phyloP scores from a whole-genome alignment of 2,888 invertebrate genomes.

The Masnerella sp. region DNA sequence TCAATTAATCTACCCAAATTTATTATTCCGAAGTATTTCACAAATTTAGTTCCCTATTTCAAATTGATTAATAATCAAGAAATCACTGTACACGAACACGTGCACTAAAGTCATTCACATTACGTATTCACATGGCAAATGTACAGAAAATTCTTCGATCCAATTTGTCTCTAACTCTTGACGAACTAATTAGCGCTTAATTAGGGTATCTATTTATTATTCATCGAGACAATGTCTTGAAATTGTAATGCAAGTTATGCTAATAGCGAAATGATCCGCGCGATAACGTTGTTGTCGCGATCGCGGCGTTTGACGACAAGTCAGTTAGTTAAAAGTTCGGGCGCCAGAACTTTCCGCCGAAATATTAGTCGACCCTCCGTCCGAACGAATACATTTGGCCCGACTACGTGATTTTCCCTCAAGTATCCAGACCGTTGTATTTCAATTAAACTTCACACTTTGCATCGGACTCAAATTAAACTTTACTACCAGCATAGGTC shows the following conservation, averaged over 20 bases:
- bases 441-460: slow-evolving; percentile 61
- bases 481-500: slow-evolving; percentile 82
- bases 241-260: slow-evolving; percentile 37
- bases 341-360: slow-evolving; percentile 35
- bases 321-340: slow-evolving; percentile 56
- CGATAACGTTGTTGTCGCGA: slow-evolving; percentile 23
- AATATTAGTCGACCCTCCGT: slow-evolving; percentile 50
- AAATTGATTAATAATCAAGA: too few species aligned
- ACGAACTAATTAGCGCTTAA: slow-evolving; percentile 23
- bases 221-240: slow-evolving; percentile 21
- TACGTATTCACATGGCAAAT: not conserved
- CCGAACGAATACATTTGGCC: slow-evolving; percentile 49
- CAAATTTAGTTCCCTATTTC: too few species aligned
- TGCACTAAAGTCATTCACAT: too few species aligned
- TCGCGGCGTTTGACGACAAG: slow-evolving; percentile 31
- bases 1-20: too few species aligned
- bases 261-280: slow-evolving; percentile 35
- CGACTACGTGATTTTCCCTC: slow-evolving; percentile 46
- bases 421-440: slow-evolving; percentile 54
- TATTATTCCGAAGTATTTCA: too few species aligned
- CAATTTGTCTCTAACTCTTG: slow-evolving; percentile 10
- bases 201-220: slow-evolving; percentile 38
- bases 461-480: slow-evolving; percentile 59
- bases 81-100: too few species aligned
- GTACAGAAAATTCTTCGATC: slow-evolving; percentile 9